These are phyloP conservation scores for Trachythela sp. DNA, from an alignment of 64 coral and sea anemone genomes.

Conservation along the genomic window DNA sequence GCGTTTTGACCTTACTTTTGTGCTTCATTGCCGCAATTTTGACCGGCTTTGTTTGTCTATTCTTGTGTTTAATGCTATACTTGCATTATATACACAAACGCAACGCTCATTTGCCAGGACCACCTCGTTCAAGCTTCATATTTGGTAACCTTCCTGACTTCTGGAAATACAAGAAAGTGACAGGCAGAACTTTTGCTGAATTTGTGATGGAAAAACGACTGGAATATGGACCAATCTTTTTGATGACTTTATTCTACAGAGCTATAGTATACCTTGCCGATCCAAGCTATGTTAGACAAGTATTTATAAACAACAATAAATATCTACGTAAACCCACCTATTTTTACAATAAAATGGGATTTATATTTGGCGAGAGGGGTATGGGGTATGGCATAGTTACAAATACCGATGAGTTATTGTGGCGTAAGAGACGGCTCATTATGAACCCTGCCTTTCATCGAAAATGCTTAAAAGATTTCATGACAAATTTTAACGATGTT, in stretches of 20 bases:
- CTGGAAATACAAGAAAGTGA: neutral
- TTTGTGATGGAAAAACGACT: neutral
- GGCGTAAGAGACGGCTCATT: neutral
- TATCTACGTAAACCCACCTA: neutral
- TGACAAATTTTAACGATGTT: neutral
- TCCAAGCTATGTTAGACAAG: neutral
- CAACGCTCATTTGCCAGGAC: neutral
- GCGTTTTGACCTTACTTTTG: no score
- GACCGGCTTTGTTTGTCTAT: neutral
- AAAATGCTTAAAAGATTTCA: neutral
- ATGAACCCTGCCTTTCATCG: neutral
- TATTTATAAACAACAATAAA: neutral
- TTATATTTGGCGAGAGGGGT: neutral
- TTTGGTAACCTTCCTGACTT: neutral
- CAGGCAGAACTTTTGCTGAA: neutral
- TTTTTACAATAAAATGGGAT: neutral
- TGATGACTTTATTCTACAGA: neutral
- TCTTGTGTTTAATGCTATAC: neutral
- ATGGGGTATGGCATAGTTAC: neutral
- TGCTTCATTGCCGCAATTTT: no score
- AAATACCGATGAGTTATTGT: neutral
- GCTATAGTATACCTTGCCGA: neutral
- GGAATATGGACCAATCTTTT: neutral
- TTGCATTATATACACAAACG: neutral
- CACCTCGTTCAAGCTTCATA: neutral